A percentile compares a stretch with the other conserved stretches of the same genome.
phyloP scores from a whole-genome alignment of 2,797 vertebrate genomes.

The Balearica regulorum region DNA sequence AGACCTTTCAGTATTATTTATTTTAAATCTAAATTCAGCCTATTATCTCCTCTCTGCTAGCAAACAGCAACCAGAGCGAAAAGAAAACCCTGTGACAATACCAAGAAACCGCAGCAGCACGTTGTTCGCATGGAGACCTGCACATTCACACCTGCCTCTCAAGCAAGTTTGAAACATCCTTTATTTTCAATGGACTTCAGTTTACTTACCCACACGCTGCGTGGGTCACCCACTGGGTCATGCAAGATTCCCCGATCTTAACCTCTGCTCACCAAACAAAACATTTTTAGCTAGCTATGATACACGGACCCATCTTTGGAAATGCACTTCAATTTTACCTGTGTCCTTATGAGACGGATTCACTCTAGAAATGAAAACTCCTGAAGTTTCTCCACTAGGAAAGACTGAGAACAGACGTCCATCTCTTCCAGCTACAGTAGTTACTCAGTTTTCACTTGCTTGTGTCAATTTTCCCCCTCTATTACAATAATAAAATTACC shows the following conservation, averaged over 20 bases:
- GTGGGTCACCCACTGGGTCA: neutral
- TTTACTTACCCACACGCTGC: neutral
- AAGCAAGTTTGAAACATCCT: neutral
- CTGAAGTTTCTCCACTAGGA: neutral
- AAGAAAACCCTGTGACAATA: neutral
- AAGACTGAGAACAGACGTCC: neutral
- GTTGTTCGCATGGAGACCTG: accelerated
- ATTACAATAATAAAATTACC: neutral
- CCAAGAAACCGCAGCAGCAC: neutral
- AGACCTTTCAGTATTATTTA: neutral
- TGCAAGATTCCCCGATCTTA: neutral
- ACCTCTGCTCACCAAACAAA: neutral
- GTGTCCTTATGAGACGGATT: neutral
- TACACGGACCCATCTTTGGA: neutral
- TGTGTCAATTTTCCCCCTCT: neutral
- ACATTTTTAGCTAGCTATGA: neutral
- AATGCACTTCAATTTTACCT: neutral
- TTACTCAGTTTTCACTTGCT: neutral
- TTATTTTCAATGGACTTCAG: neutral
- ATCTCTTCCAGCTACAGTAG: neutral
- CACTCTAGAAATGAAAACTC: neutral
- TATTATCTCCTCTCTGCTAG: neutral
- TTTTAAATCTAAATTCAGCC: neutral
- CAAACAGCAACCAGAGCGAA: neutral
- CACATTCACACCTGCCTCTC: neutral